Evolutionary conservation across 2,888 invertebrate species (phyloP).

Genomic region (Watsonalla cultraria): DNA sequence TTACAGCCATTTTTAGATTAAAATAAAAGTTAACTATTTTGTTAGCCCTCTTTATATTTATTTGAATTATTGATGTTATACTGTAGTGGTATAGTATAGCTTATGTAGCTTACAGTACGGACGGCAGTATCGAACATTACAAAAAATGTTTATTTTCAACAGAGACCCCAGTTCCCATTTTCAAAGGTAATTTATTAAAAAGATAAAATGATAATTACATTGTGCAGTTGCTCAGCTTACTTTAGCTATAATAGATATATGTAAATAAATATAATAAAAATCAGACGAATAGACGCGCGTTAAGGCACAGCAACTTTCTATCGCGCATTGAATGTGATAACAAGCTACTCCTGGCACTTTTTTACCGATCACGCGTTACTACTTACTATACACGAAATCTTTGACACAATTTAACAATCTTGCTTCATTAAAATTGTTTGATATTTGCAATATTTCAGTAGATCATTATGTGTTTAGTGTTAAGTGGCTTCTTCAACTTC

Average conservation of each 20-base stretch:
- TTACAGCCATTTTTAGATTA: no score
- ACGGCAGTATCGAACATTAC: background rate
- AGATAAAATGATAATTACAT: constrained; percentile 29
- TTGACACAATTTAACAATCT: constrained; percentile 41
- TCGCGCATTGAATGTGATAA: constrained; percentile 42
- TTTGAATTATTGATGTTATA: no score
- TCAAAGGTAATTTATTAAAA: constrained; percentile 73
- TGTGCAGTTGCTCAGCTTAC: constrained; percentile 49
- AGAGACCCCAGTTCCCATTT: constrained; percentile 73
- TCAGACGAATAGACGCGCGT: constrained; percentile 54
- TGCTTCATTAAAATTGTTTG: constrained; percentile 41
- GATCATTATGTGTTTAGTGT: constrained; percentile 15
- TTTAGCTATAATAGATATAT: constrained; percentile 50
- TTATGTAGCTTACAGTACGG: background rate
- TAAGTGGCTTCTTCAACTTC: constrained; percentile 41
- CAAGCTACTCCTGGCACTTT: constrained; percentile 58
- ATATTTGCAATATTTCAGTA: constrained; percentile 27
- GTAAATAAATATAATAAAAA: constrained; percentile 35
- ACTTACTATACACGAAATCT: constrained; percentile 28
- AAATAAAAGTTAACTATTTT: no score
- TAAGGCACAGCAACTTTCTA: constrained; percentile 47
- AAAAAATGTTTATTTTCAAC: constrained; percentile 65
- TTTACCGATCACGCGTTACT: constrained; percentile 36
- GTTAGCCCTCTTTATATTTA: no score
- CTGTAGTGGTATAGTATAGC: no score